Evolutionary conservation across 92 coral and sea anemone species (phyloP).

Genomic region (Umimayanthus kanabou): DNA sequence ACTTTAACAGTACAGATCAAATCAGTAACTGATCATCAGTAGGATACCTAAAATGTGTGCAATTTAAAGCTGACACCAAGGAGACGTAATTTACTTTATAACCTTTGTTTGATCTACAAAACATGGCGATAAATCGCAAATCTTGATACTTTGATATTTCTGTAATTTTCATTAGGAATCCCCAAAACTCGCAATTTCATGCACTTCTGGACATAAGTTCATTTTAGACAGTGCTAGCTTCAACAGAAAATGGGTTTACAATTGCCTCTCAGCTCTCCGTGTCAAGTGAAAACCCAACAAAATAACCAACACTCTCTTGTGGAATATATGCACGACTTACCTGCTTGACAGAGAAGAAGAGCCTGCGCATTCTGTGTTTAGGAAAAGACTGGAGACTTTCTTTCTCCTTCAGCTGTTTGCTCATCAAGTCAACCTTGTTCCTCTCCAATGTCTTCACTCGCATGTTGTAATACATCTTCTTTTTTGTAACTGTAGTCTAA

Average conservation of each 20-base stretch:
- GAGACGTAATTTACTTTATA: neutral
- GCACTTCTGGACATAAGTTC: neutral
- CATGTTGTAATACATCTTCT: constrained; percentile 99
- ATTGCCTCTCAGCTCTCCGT: neutral
- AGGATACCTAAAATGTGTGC: too few species aligned
- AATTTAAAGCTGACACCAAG: too few species aligned
- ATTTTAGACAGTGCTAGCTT: neutral
- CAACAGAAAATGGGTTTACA: too few species aligned
- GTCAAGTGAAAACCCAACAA: neutral
- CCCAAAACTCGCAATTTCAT: neutral
- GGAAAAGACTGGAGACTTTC: constrained; percentile 65
- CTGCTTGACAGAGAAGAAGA: constrained; percentile 73
- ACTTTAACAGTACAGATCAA: too few species aligned
- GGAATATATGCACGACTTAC: constrained; percentile 40
- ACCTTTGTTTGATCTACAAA: neutral
- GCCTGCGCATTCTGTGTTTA: constrained; percentile 56
- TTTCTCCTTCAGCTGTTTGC: constrained; percentile 72
- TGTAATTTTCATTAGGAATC: too few species aligned
- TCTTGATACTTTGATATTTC: too few species aligned
- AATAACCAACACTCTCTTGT: neutral
- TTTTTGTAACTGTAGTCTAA: constrained; percentile 85
- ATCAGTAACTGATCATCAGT: too few species aligned
- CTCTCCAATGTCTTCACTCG: constrained; percentile 88
- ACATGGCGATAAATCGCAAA: neutral
- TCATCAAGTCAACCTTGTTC: constrained; percentile 80